phyloP scores from a whole-genome alignment of 2,888 invertebrate species.

The Ctenicera cuprea region DNA sequence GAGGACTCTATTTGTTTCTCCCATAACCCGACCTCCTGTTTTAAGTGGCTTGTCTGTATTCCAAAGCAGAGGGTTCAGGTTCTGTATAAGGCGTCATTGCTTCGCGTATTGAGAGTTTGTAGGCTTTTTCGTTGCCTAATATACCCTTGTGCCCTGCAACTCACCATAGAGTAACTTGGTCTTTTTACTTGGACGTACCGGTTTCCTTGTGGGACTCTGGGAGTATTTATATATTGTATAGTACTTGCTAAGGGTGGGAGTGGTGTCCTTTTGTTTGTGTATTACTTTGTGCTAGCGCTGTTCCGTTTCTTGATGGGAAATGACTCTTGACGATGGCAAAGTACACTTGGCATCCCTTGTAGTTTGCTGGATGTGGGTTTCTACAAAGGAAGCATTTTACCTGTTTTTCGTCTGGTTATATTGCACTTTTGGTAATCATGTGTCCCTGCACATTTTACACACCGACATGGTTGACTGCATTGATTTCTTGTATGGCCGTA shows the following conservation, averaged over 20 bases:
- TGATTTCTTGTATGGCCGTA: slow-evolving; percentile 7
- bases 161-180: no score
- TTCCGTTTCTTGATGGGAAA: not conserved
- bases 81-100: no score
- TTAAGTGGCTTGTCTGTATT: no score
- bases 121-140: no score
- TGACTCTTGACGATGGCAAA: not conserved
- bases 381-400: not conserved
- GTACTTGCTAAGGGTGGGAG: no score
- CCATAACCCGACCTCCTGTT: no score
- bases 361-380: not conserved
- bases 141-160: no score
- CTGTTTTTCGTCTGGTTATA: not conserved
- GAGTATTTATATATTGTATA: no score
- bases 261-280: not conserved
- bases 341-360: not conserved
- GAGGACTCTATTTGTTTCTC: no score
- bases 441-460: slow-evolving; percentile 1
- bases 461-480: no score
- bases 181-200: not conserved
- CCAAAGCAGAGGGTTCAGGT: no score
- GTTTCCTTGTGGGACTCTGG: not conserved
- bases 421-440: not conserved
- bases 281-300: not conserved
- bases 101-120: no score